Evolutionary conservation across 2,113 vertebrate species (phyloP), one percentile per base, ranked within the genome.

Genomic region (Phycodurus eques): DNA sequence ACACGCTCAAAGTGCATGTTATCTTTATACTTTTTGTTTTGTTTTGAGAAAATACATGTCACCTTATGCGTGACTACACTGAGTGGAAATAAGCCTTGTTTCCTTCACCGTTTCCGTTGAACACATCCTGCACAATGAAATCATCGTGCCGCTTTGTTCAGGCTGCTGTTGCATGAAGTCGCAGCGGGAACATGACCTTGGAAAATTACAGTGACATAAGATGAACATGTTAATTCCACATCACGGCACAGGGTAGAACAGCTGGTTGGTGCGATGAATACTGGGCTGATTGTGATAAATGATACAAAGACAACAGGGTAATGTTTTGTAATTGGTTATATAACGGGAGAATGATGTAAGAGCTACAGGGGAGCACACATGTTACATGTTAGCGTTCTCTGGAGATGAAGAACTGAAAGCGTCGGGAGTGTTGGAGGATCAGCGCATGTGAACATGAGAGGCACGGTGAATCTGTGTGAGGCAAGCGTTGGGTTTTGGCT

Each of bases 311-410:
- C 42, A 4, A 33, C 63, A 39, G 27, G 31, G 12, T 14, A 17
- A 44, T 53, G 22, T 47, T 65, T 81, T 69, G 20, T 67, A 74
- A 70, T 66, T 53, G 78, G 56, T 81, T 82, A 77, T 56, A 35
- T 83, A 81, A 85, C 44, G 64, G 15, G 14, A 64, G 46, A 20
- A 68, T 80, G 75, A 78, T 71, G 47, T 73, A 73, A 83, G 71
- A 17, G 17, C 47, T 49, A 31, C 49, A 27, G 62, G 42, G 72
- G 31, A 35, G 20, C 15, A 49, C 70, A 54, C 69, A 67, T 77
- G 43, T 62, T 79, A 47, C 75, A 74, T 68, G 72, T 74, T 64
- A 47, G 57, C 27, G 13, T 61, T 63, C 20, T 65, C 56, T 0
- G 12, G 72, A 64, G 71, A 73, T n/a, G 69, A n/a, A 72, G 47